Percentiles rank a stretch among this genome's conserved stretches.
phyloP scores from a whole-genome alignment of 2,113 vertebrate genomes.

The Cavia porcellus region DNA sequence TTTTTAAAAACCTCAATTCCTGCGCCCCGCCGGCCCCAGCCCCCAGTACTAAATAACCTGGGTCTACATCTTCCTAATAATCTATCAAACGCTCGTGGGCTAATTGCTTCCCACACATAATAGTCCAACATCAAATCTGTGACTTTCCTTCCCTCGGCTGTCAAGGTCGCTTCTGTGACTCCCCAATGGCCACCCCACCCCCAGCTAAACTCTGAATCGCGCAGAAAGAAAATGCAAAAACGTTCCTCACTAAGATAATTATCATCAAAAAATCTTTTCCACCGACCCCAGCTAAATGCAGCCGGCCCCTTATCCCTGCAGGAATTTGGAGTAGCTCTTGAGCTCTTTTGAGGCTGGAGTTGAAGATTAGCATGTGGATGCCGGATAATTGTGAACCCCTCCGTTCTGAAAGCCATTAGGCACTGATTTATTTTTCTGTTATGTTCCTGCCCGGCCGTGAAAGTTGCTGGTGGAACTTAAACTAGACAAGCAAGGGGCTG shows the following conservation, averaged over 20 bases:
- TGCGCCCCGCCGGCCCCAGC: background rate
- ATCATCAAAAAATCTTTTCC: slow-evolving; percentile 90
- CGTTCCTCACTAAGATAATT: slow-evolving; percentile 90
- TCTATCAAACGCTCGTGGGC: slow-evolving; percentile 76
- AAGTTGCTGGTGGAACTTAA: slow-evolving; percentile 89
- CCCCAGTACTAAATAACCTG: slow-evolving; percentile 62
- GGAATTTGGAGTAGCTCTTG: slow-evolving; percentile 95
- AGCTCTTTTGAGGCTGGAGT: slow-evolving; percentile 93
- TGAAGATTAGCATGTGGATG: slow-evolving; percentile 97
- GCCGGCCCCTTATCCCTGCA: slow-evolving; percentile 93
- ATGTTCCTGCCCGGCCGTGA: slow-evolving; percentile 89
- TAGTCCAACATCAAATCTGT: slow-evolving; percentile 85
- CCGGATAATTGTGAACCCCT: slow-evolving; percentile 96
- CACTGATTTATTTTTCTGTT: slow-evolving; percentile 91
- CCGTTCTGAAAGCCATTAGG: slow-evolving; percentile 95
- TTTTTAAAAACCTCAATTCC: slow-evolving; percentile 17
- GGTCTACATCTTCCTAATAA: slow-evolving; percentile 80
- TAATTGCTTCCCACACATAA: slow-evolving; percentile 85
- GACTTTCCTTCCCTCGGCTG: slow-evolving; percentile 81
- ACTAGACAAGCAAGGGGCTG: slow-evolving; percentile 79
- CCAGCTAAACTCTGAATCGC: slow-evolving; percentile 79
- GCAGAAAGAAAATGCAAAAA: slow-evolving; percentile 87
- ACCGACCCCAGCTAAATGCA: slow-evolving; percentile 85
- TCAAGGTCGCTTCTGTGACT: slow-evolving; percentile 68
- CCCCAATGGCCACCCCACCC: slow-evolving; percentile 67